Percentiles rank a stretch among this genome's conserved stretches.
phyloP scores from a whole-genome alignment of 2,888 invertebrate genomes.

The Drosophila hawaiiensis region DNA sequence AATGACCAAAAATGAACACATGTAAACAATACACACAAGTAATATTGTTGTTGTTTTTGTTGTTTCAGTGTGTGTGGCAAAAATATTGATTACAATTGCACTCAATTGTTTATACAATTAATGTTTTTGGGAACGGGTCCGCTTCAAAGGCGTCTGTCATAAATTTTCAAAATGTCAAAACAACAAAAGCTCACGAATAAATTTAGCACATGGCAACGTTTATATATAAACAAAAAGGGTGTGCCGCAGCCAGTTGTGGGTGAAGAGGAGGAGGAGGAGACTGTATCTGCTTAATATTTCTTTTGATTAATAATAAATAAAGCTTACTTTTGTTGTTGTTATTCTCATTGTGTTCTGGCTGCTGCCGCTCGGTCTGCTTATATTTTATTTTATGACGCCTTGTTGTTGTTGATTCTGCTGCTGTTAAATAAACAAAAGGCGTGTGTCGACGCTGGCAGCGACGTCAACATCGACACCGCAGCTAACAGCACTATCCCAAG shows the following conservation, averaged over 20 bases:
- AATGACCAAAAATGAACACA: slow-evolving; percentile 5
- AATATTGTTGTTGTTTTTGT: slow-evolving; percentile 2
- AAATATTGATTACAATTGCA: slow-evolving; percentile 64
- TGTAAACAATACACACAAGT: slow-evolving; percentile 17
- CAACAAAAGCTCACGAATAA: slow-evolving; percentile 58
- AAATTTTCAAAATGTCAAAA: slow-evolving; percentile 66
- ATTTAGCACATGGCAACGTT: slow-evolving; percentile 46
- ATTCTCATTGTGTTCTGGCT: slow-evolving; percentile 17
- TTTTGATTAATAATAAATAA: slow-evolving; percentile 78
- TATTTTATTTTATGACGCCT: slow-evolving; percentile 65
- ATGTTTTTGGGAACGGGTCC: slow-evolving; percentile 26
- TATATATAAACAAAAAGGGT: slow-evolving; percentile 33
- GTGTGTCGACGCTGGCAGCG: slow-evolving; percentile 63
- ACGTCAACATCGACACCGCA: slow-evolving; percentile 8
- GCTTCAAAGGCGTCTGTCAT: slow-evolving; percentile 62
- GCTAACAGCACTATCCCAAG: slow-evolving; percentile 67
- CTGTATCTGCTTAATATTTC: slow-evolving; percentile 52
- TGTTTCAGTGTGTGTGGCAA: slow-evolving; percentile 29
- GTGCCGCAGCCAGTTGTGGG: neutral
- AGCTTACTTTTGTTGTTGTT: slow-evolving; percentile 48
- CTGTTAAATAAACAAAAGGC: slow-evolving; percentile 79
- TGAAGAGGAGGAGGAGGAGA: neutral
- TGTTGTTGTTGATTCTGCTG: slow-evolving; percentile 34
- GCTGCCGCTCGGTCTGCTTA: slow-evolving; percentile 73
- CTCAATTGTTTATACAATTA: slow-evolving; percentile 50